Evolutionary conservation across 2,113 vertebrate species (phyloP).

Genomic region (Mesocricetus auratus): DNA sequence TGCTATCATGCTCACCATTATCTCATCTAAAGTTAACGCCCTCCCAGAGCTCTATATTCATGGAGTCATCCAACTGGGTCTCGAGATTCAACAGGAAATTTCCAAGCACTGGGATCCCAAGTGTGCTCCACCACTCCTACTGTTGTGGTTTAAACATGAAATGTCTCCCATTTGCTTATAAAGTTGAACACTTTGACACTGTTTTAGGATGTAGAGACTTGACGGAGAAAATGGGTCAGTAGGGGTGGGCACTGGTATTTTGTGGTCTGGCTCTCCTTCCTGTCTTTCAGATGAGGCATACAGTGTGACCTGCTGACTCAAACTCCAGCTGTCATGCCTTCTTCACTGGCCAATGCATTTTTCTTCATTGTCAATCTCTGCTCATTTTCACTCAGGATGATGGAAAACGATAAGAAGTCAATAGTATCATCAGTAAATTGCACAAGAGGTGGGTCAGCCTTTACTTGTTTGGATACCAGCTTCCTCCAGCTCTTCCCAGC

Average conservation of each 20-base stretch:
- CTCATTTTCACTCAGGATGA: neutral
- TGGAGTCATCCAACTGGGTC: neutral
- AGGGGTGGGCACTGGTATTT: neutral
- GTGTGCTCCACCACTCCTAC: neutral
- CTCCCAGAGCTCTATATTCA: neutral
- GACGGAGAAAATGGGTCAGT: neutral
- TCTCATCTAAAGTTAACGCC: neutral
- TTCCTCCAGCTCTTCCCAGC: neutral
- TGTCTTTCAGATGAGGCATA: neutral
- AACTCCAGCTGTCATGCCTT: too few relatives aligned
- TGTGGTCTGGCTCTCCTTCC: neutral
- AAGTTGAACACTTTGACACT: too few relatives aligned
- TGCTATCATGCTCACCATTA: neutral
- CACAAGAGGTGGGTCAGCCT: neutral
- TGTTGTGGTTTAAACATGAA: neutral
- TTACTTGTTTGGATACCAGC: too few relatives aligned
- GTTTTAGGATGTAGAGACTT: neutral
- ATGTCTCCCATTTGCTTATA: neutral
- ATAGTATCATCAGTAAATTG: neutral
- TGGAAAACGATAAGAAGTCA: neutral
- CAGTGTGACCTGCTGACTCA: neutral
- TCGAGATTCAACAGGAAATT: too few relatives aligned
- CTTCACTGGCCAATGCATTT: neutral
- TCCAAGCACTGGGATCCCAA: neutral
- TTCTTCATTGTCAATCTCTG: neutral